Evolutionary conservation across 2,888 invertebrate species (phyloP).

Genomic region (Sesia bembeciformis): DNA sequence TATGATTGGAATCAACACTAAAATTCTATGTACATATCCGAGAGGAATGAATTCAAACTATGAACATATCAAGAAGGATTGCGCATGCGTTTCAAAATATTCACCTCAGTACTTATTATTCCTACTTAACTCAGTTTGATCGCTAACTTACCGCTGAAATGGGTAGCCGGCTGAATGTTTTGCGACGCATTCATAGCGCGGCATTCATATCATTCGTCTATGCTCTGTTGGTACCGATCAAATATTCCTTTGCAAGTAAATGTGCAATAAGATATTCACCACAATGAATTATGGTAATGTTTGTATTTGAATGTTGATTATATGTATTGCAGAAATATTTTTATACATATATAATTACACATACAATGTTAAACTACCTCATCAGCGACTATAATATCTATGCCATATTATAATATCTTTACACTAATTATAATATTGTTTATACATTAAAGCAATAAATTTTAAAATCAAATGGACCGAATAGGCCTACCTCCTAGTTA

Average conservation of each 20-base stretch:
- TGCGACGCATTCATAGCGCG: slow-evolving; percentile 13
- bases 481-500: slow-evolving; percentile 1
- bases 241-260: slow-evolving; percentile 29
- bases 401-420: neutral
- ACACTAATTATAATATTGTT: neutral
- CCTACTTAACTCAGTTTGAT: slow-evolving; percentile 5
- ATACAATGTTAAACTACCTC: slow-evolving; percentile 65
- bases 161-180: slow-evolving; percentile 20
- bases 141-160: neutral
- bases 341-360: slow-evolving; percentile 65
- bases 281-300: slow-evolving; percentile 66
- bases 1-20: slow-evolving; percentile 13
- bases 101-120: slow-evolving; percentile 15
- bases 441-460: slow-evolving; percentile 9
- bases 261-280: slow-evolving; percentile 61
- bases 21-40: slow-evolving; percentile 45
- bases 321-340: slow-evolving; percentile 67
- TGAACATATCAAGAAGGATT: slow-evolving; percentile 43
- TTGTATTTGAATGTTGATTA: slow-evolving; percentile 71
- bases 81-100: slow-evolving; percentile 32
- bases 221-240: slow-evolving; percentile 23
- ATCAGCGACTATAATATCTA: slow-evolving; percentile 36
- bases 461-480: neutral
- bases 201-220: slow-evolving; percentile 34
- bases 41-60: slow-evolving; percentile 20